Conservation (phyloP, 2,888 invertebrate genomes). For the Eurytoma californica region DNA sequence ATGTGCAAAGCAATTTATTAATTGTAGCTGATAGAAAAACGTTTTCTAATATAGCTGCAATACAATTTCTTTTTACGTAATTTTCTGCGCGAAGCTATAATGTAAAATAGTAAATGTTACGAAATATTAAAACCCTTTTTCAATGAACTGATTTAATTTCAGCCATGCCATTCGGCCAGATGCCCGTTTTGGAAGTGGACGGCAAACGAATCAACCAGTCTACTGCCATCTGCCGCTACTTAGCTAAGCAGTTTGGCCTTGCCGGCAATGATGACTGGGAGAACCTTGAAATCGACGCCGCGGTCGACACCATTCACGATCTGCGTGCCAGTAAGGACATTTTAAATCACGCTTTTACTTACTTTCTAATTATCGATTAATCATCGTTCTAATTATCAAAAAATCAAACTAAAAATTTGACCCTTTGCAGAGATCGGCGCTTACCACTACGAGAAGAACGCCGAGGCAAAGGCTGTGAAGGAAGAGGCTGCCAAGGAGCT, state of each 20-base stretch:
- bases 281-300: conserved; percentile 79
- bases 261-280: conserved; percentile 78
- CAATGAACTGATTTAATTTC: conserved; percentile 52
- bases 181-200: conserved; percentile 80
- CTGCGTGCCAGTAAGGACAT: conserved; percentile 78
- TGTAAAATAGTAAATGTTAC: too few relatives aligned
- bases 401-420: background rate
- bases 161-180: conserved; percentile 81
- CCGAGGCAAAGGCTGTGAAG: conserved; percentile 76
- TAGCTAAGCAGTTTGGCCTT: conserved; percentile 79
- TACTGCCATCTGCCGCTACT: conserved; percentile 79
- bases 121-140: too few relatives aligned
- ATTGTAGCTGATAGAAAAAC: too few relatives aligned
- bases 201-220: conserved; percentile 80
- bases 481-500: conserved; percentile 76
- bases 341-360: background rate
- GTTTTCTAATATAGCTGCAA: too few relatives aligned
- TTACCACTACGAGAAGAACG: conserved; percentile 78
- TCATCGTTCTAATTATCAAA: background rate
- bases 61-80: too few relatives aligned
- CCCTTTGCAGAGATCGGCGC: conserved; percentile 62
- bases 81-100: too few relatives aligned
- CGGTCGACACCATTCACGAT: conserved; percentile 80
- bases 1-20: too few relatives aligned
- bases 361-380: background rate